Conservation (phyloP, 2,888 invertebrate species). For the Allolobophora icterica region DNA sequence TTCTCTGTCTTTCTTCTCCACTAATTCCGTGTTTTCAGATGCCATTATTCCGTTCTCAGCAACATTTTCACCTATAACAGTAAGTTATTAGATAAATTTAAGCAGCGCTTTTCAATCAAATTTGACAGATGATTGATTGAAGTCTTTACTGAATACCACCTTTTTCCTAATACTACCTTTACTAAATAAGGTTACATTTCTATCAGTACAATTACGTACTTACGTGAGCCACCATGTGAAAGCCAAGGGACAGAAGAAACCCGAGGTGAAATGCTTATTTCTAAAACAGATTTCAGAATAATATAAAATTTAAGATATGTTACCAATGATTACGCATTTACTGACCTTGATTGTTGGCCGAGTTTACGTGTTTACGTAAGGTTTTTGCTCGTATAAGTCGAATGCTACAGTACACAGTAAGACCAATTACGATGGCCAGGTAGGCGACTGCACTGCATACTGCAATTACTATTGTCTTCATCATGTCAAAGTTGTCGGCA, state of each 20-base stretch:
- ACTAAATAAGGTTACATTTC: not conserved
- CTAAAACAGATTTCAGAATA: no score
- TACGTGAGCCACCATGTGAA: no score
- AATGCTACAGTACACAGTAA: slow-evolving; percentile 87
- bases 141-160: not conserved
- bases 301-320: no score
- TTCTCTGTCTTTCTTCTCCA: slow-evolving; percentile 69
- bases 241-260: no score
- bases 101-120: not conserved
- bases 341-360: not conserved
- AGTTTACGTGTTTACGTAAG: slow-evolving; percentile 40
- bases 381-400: slow-evolving; percentile 55
- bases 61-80: slow-evolving; percentile 22
- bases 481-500: slow-evolving; percentile 67
- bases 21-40: slow-evolving; percentile 60
- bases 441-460: slow-evolving; percentile 90
- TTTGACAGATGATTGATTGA: not conserved
- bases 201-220: no score
- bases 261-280: no score
- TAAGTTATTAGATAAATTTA: not conserved
- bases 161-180: no score
- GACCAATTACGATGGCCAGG: slow-evolving; percentile 85
- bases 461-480: slow-evolving; percentile 88
- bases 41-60: slow-evolving; percentile 71
- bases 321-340: no score